Evolutionary conservation across 53 echinoderm and acorn worm genomes (phyloP), one percentile per base, ranked within the genome.

Genomic region (Mesocentrotus franciscanus): DNA sequence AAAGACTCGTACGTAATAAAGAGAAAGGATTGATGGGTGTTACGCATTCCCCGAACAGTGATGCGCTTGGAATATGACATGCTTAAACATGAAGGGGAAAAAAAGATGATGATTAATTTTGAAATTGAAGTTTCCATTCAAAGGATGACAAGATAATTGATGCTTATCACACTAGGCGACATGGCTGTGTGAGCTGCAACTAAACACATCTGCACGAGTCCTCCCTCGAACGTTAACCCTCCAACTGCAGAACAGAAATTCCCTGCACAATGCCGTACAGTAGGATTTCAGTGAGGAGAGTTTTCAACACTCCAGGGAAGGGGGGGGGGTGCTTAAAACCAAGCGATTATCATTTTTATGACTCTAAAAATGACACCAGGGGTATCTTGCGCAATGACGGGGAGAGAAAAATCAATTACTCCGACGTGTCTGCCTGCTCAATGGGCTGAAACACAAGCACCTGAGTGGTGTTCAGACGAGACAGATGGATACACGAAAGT

Each of bases 391-490:
- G 91, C 91, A 90, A 90, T 90, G 91, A 90, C 4, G 49, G 66
- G 91, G 91, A 61, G 91, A 90, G 66, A 66, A 90, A 90, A 90
- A 90, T 90, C 91, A 90, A 90, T 90, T 90, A 90, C 91, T 66
- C 36, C 85, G 26, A 85, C 58, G 85, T 85, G 85, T 85, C 85
- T 85, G 85, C 9, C 85, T 85, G 85, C 58, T 24, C 85, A 85
- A 85, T 85, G 85, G 57, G 85, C 85, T 57, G 85, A 85, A 85
- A 85, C 85, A 27, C n/a, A 85, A 24, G 85, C 85, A 85, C 85
- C 85, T 85, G 85, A 85, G 85, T 57, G 5, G 85, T 57, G 12
- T 56, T 4, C 57, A 57, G 85, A 85, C 57, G 39, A 18, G 85
- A 85, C 85, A 85, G 56, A 85, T 85, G 85, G 85, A 85, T 85